These are phyloP conservation scores for Saxidomus purpurata DNA, from an alignment of 1,140 invertebrate species.

Conservation along the genomic window DNA sequence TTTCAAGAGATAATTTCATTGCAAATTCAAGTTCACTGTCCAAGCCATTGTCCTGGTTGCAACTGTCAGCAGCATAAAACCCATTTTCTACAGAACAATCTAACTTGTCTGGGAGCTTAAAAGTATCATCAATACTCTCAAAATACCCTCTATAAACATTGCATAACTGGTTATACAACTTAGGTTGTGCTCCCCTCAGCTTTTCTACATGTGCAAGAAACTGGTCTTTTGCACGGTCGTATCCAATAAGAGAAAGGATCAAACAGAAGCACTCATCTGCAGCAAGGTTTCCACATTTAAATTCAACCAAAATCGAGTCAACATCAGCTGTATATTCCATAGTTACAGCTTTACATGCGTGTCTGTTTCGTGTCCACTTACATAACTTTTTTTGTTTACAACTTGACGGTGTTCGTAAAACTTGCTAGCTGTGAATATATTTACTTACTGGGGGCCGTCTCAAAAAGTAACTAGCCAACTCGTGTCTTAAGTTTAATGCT, in stretches of 20 bases:
- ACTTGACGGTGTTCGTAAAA: neutral
- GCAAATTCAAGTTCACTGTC: constrained; percentile 69
- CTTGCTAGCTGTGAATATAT: too few species aligned
- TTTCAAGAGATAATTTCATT: constrained; percentile 45
- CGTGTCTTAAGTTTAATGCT: too few species aligned
- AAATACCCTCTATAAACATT: constrained; percentile 63
- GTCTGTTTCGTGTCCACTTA: neutral
- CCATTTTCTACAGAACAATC: constrained; percentile 71
- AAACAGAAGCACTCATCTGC: constrained; percentile 72
- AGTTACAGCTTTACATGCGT: neutral
- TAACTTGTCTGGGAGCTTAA: constrained; percentile 49
- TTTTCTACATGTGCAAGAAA: constrained; percentile 52
- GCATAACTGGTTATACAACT: constrained; percentile 48
- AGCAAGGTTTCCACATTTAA: constrained; percentile 23
- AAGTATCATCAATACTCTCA: neutral
- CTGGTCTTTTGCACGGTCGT: constrained; percentile 34
- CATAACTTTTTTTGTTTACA: constrained; percentile 25
- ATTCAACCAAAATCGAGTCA: neutral
- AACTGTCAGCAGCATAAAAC: constrained; percentile 60
- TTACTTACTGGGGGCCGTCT: too few species aligned
- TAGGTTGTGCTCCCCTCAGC: constrained; percentile 2
- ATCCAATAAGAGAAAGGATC: constrained; percentile 67
- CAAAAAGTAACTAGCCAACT: too few species aligned
- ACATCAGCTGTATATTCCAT: neutral
- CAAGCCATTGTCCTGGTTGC: constrained; percentile 45